phyloP scores from a whole-genome alignment of 2,888 invertebrate species.

The Augiades crinisus region DNA sequence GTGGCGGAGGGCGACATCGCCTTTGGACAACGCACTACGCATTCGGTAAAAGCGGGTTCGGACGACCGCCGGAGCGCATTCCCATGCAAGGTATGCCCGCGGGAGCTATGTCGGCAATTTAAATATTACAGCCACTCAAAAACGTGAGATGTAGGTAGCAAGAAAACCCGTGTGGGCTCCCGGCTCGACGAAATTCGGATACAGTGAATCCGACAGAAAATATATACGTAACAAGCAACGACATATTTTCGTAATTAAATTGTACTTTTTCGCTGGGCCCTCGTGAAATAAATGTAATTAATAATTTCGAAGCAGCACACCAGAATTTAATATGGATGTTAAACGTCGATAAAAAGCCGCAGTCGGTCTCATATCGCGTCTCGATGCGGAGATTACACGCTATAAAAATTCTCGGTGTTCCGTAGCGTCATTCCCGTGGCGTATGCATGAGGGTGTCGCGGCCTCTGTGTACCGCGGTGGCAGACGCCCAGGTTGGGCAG shows the following conservation, averaged over 20 bases:
- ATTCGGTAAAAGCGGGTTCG: conserved; percentile 77
- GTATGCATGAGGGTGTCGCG: conserved; percentile 33
- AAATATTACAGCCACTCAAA: conserved; percentile 79
- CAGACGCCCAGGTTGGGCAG: conserved; percentile 44
- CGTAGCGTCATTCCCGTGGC: conserved; percentile 9
- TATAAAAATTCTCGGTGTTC: conserved; percentile 54
- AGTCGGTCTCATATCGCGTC: conserved; percentile 45
- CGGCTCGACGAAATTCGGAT: conserved; percentile 61
- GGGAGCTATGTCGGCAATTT: conserved; percentile 78
- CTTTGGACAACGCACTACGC: conserved; percentile 68
- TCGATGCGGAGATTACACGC: conserved; percentile 63
- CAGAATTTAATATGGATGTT: conserved; percentile 55
- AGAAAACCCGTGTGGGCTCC: conserved; percentile 74
- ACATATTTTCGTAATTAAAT: conserved; percentile 76
- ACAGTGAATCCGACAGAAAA: conserved; percentile 64
- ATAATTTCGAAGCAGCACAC: conserved; percentile 55
- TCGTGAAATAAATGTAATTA: conserved; percentile 56
- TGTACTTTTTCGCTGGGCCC: conserved; percentile 58
- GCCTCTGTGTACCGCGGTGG: conserved; percentile 26
- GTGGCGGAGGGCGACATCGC: conserved; percentile 49
- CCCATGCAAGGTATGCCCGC: conserved; percentile 78
- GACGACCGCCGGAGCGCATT: conserved; percentile 73
- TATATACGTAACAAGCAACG: conserved; percentile 56
- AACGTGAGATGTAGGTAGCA: conserved; percentile 77
- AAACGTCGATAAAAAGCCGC: conserved; percentile 53